These are phyloP conservation scores for Chironomus tepperi DNA, from an alignment of 1,140 invertebrate species.

Conservation along the genomic window DNA sequence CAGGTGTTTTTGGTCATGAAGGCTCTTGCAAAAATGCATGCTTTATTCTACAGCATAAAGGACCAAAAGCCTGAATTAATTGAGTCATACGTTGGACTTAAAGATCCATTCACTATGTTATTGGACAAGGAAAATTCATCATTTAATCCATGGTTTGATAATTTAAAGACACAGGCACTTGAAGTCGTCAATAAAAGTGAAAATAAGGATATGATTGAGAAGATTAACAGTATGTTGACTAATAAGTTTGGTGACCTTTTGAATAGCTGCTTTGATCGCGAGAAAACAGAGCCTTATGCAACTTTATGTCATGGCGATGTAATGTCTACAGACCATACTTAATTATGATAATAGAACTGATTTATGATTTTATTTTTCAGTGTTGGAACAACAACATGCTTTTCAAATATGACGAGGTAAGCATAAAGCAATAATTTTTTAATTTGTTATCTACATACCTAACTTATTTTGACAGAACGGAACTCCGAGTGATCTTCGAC, in stretches of 20 bases:
- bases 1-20: conserved; percentile 42
- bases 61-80: background rate
- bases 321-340: background rate
- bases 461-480: conserved; percentile 20
- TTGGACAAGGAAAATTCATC: background rate
- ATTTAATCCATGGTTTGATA: background rate
- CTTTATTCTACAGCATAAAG: conserved; percentile 43
- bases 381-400: conserved; percentile 1
- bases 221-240: conserved; percentile 28
- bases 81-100: background rate
- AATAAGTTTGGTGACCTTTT: conserved; percentile 30
- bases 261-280: conserved; percentile 27
- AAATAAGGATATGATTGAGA: background rate
- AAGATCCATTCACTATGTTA: background rate
- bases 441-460: background rate
- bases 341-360: background rate
- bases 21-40: conserved; percentile 47
- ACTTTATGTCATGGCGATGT: conserved; percentile 46
- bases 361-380: background rate
- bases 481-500: conserved; percentile 33
- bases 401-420: background rate
- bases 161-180: background rate
- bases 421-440: background rate
- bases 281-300: conserved; percentile 36
- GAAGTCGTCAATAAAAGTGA: background rate